Evolutionary conservation across 2,888 invertebrate species (phyloP), one percentile per base, ranked within the genome.

Genomic region (Anthrax anthrax): DNA sequence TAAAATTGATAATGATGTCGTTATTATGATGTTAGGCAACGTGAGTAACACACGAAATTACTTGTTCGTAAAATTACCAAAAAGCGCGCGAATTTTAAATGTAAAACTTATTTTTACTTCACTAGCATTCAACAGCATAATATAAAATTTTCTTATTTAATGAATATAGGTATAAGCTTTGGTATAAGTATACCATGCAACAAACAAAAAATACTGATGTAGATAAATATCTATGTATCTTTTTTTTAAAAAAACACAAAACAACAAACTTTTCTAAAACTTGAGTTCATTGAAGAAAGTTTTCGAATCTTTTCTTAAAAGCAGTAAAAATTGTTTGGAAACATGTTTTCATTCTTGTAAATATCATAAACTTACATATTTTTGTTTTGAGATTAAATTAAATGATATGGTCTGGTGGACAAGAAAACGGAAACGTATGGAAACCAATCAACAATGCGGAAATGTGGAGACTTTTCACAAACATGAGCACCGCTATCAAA

Each of bases 1-100:
- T 48, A 48, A 50, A 47, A 47, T 44, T 43, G 50, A 48, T 50
- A 50, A 50, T 50, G 50, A 50, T 44, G 47, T 39, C 48, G 44
- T n/a, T 44, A 50, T 23, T 6, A 23, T 23, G 8, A 23, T 23
- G 23, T 48, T 50, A 47, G 41, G 39, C 38, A 38, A 42, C 40
- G 43, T 44, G 47, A 43, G 48, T 47, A 47, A 47, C 50, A 48
- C 41, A 32, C 42, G 17, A 45, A 45, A 45, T 45, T 40, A 36
- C 18, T 39, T 43, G 36, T 19, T 37, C 43, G 23, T 36, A 19
- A 18, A 37, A 37, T 37, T 32, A 12, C 3, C 3, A 10, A 32
- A 32, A 32, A 32, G 29, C 29, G 29, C 29, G 29, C 29, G 29
- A 32, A 12, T 32, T 12, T 12, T 12, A 12, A 4, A 12, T 4